These are phyloP conservation scores for Otis tarda DNA, from an alignment of 2,113 vertebrate genomes.

Conservation along the genomic window DNA sequence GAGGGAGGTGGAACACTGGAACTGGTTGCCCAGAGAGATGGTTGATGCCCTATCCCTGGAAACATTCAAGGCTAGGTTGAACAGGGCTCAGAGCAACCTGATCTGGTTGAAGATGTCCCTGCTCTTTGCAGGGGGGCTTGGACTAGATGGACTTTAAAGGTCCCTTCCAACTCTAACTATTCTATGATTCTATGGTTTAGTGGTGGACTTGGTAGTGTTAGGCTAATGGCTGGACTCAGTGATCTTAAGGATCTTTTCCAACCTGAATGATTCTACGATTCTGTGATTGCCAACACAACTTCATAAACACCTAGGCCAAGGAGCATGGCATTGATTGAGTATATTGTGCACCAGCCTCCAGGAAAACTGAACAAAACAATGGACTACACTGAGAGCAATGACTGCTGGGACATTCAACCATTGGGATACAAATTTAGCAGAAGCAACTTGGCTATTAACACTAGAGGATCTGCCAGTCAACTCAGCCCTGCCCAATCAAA, in stretches of 20 bases:
- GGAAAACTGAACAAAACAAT: background rate
- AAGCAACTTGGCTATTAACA: background rate
- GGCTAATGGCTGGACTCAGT: background rate
- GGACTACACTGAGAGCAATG: background rate
- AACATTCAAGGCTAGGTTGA: no score
- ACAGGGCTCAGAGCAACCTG: no score
- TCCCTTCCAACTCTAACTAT: no score
- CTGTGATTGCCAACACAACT: background rate
- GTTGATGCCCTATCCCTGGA: no score
- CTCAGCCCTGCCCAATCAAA: background rate
- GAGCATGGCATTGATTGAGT: background rate
- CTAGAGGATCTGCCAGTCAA: background rate
- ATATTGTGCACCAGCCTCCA: background rate
- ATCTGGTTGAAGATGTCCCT: no score
- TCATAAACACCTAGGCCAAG: background rate
- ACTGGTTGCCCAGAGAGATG: no score
- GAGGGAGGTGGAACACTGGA: no score
- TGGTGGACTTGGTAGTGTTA: background rate
- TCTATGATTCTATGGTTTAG: background rate
- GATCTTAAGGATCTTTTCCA: background rate
- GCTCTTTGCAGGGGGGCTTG: no score
- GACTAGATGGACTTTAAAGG: no score
- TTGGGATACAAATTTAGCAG: background rate
- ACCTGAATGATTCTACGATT: background rate
- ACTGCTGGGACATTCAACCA: background rate